Evolutionary conservation across 2,888 invertebrate genomes (phyloP), one percentile per base, ranked within the genome.

Genomic region (Nyleta sp.): DNA sequence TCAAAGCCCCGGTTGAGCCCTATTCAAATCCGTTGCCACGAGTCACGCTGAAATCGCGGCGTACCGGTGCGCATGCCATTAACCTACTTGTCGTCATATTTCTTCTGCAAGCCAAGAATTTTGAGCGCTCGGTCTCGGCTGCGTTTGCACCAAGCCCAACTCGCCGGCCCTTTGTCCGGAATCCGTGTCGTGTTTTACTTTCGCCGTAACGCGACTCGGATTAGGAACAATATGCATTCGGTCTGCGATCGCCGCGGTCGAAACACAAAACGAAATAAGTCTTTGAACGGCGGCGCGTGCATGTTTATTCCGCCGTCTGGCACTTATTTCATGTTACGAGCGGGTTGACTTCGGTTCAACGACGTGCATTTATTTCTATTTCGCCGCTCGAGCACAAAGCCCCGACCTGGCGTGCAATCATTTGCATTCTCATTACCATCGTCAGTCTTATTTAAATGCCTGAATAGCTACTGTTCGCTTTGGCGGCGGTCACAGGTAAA

Each of bases 341-440:
- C 53, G 17, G 46, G 46, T 44, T 59, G 67, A 71, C 60, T 57
- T 64, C 44, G 64, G 52, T 64, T 62, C 73, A 64, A 64, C 55
- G 62, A 53, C 71, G 62, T 52, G 57, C 70, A 74, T 77, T 81
- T 80, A 81, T 82, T 84, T 82, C 81, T 80, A 80, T 82, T 80
- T 65, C 76, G 55, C 70, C 70, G 76, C 77, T 64, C 70, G 71
- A 40, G 68, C 73, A 78, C 82, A 80, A 81, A 84, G 81, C 78
- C 79, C 73, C 20, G 68, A 70, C 57, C 65, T 84, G 82, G 84
- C 83, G 82, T 82, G 84, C 81, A 65, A 80, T 81, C 83, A 87
- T 88, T 88, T 88, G 87, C 88, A 88, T 88, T 87, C 87, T 87
- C 88, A 87, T 88, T 88, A 86, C 84, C 87, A 86, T 87, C 84